These are phyloP conservation scores for Conus betulinus DNA, from an alignment of 1,140 invertebrate genomes.

Conservation along the genomic window DNA sequence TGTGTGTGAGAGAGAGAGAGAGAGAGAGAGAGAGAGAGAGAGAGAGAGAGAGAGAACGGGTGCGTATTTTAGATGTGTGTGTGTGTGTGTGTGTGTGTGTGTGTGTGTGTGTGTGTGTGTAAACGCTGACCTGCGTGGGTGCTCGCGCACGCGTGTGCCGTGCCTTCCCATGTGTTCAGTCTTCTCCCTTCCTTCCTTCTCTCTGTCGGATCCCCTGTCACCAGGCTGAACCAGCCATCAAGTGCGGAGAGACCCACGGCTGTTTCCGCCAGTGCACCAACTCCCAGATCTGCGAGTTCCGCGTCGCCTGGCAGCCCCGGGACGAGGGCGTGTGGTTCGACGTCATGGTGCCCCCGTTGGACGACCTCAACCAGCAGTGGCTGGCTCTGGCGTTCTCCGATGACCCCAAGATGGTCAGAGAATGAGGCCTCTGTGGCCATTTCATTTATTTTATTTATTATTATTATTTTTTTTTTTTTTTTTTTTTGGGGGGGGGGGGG, in stretches of 20 bases:
- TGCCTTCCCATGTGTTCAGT: no score
- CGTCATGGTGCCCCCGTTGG: constrained; percentile 22
- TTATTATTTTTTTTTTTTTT: no score
- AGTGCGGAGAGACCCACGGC: constrained; percentile 39
- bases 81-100: neutral
- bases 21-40: constrained; percentile 2
- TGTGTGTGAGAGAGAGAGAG: neutral
- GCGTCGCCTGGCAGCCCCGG: constrained; percentile 34
- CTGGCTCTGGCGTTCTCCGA: constrained; percentile 43
- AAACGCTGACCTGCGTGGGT: neutral
- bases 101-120: constrained; percentile 7
- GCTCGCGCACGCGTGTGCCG: neutral
- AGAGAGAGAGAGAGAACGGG: neutral
- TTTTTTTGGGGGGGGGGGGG: no score
- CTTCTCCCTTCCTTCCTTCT: no score
- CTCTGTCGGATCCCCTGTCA: neutral
- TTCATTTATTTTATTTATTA: no score
- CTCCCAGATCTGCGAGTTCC: constrained; percentile 30
- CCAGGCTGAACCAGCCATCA: constrained; percentile 4
- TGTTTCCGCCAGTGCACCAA: constrained; percentile 38
- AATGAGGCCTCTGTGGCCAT: neutral
- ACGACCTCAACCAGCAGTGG: constrained; percentile 22
- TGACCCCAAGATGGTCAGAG: constrained; percentile 46
- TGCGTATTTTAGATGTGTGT: neutral
- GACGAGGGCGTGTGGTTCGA: constrained; percentile 43